Evolutionary conservation across 2,888 invertebrate genomes (phyloP).

Genomic region (Ectemnius cavifrons): DNA sequence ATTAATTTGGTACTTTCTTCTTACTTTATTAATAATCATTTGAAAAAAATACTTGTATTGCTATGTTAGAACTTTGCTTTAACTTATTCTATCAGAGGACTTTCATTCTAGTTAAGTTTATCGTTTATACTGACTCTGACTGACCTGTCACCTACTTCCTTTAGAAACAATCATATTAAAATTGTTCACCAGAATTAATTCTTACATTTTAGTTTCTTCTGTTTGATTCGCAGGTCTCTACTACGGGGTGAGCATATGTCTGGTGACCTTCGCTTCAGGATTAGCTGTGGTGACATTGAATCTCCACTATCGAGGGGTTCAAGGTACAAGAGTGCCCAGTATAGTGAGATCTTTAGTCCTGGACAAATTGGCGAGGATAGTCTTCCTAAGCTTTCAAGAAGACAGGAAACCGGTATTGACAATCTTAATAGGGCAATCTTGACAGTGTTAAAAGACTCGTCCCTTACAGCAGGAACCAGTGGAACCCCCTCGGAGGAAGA

Average conservation of each 20-base stretch:
- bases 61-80: no score
- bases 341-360: conserved; percentile 86
- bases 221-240: conserved; percentile 83
- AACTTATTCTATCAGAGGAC: no score
- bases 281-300: conserved; percentile 91
- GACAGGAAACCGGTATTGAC: conserved; percentile 62
- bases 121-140: no score
- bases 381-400: conserved; percentile 86
- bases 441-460: background rate
- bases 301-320: conserved; percentile 90
- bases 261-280: conserved; percentile 89
- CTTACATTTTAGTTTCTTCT: no score
- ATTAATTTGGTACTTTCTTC: no score
- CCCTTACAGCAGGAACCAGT: conserved; percentile 48
- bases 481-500: conserved; percentile 62
- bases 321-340: conserved; percentile 88
- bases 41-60: no score
- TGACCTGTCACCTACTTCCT: no score
- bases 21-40: no score
- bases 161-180: no score
- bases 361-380: conserved; percentile 85
- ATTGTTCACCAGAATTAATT: no score
- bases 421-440: background rate
- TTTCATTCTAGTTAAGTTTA: no score
- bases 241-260: conserved; percentile 89